These are phyloP conservation scores for Idaea biselata DNA, from an alignment of 2,888 invertebrate species.

Conservation along the genomic window DNA sequence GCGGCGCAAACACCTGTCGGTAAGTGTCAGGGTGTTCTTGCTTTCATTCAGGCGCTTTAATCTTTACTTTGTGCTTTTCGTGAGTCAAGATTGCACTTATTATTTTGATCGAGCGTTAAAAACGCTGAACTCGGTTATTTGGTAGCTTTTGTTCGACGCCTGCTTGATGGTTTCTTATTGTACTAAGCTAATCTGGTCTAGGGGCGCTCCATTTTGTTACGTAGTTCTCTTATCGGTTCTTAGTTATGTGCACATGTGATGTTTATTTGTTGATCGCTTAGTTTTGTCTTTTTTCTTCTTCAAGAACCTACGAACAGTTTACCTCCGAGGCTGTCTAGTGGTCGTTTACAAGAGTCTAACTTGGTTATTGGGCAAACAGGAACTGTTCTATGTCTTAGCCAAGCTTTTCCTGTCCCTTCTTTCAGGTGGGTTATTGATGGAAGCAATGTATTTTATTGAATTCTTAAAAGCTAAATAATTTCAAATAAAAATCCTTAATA, in stretches of 20 bases:
- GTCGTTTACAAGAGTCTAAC: slow-evolving; percentile 77
- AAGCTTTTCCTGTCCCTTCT: slow-evolving; percentile 86
- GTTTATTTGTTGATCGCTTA: slow-evolving; percentile 31
- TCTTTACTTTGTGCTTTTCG: slow-evolving; percentile 79
- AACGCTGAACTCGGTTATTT: slow-evolving; percentile 36
- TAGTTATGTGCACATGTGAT: slow-evolving; percentile 25
- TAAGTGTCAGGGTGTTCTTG: slow-evolving; percentile 80
- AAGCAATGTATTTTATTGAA: slow-evolving; percentile 9
- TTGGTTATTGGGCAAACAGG: slow-evolving; percentile 51
- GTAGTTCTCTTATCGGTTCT: slow-evolving; percentile 24
- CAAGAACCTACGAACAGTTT: slow-evolving; percentile 86
- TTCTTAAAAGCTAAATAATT: not conserved
- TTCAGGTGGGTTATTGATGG: slow-evolving; percentile 83
- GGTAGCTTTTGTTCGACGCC: slow-evolving; percentile 42
- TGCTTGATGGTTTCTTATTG: slow-evolving; percentile 34
- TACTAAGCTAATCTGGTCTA: slow-evolving; percentile 27
- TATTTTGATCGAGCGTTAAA: slow-evolving; percentile 29
- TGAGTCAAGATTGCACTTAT: slow-evolving; percentile 57
- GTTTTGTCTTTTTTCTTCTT: slow-evolving; percentile 48
- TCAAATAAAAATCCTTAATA: slow-evolving; percentile 5
- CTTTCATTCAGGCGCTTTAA: slow-evolving; percentile 75
- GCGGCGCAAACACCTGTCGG: slow-evolving; percentile 76
- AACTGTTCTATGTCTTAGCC: slow-evolving; percentile 85
- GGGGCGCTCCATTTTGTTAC: slow-evolving; percentile 21
- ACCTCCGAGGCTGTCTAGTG: slow-evolving; percentile 82